These are phyloP conservation scores for Edolisoma coerulescens DNA, from an alignment of 2,113 vertebrate species.

Conservation along the genomic window DNA sequence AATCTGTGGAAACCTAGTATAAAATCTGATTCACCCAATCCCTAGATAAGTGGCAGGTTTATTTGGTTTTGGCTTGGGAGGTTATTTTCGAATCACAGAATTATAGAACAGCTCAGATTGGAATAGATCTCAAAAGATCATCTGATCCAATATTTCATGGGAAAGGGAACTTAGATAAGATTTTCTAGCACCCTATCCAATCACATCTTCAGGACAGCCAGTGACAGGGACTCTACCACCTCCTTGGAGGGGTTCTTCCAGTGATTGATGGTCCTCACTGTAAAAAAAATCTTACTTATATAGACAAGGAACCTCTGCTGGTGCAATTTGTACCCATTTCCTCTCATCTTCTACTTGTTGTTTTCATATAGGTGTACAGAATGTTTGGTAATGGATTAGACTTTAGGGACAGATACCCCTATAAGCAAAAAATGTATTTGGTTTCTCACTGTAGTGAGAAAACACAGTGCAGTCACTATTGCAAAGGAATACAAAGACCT, in stretches of 20 bases:
- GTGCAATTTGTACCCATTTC: background rate
- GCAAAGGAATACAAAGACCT: background rate
- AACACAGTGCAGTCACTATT: background rate
- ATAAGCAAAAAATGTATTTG: rapidly evolving
- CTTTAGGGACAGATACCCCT: background rate
- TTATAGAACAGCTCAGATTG: background rate
- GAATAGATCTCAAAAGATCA: background rate
- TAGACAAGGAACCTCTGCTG: background rate
- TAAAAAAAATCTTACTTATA: background rate
- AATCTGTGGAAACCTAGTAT: background rate
- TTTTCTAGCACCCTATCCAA: background rate
- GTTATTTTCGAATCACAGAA: background rate
- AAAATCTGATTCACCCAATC: background rate
- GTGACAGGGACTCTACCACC: background rate
- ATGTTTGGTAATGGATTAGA: background rate
- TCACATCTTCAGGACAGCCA: background rate
- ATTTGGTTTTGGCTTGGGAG: background rate
- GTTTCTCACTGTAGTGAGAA: background rate
- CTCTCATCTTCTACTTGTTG: background rate
- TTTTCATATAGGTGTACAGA: background rate
- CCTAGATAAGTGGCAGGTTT: background rate
- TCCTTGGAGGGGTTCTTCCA: background rate
- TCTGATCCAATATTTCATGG: background rate
- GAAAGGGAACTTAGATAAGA: background rate
- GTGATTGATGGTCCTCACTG: background rate